Base-by-base conservation (phyloP, 1,140 invertebrate genomes). In the Eueides isabella region DNA sequence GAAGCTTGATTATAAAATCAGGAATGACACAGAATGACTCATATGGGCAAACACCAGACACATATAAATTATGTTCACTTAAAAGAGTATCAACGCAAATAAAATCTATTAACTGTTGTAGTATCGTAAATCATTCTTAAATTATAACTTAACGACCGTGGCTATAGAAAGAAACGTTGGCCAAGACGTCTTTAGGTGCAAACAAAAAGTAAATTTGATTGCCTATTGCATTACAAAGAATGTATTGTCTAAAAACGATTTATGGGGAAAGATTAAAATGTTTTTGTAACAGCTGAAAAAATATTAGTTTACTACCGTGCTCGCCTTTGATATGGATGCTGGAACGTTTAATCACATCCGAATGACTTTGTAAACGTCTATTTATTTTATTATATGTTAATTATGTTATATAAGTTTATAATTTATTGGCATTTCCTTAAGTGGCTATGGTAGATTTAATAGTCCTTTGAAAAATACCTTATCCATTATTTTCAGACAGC, bases 211-310 rank as follows among this genome's bases (percentile, higher is more conserved):
- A 14, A 81, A 87, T 88, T 91, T 90, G 87, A 90, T 87, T 83
- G 86, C 85, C 82, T 90, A 88, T 90, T 84, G 81, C 76, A 88
- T 92, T 92, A 92, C 89, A 91, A 91, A 89, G 87, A 82, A 82
- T 77, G 74, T 76, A 76, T 88, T 91, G 89, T 91, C 88, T 90
- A 80, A 80, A 72, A 72, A 41, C 89, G 86, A 91, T 91, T 90
- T 91, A 90, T 83, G 74, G 73, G 69, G 62, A 69, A 61, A 66
- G 44, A 75, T 63, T 62, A 71, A 72, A 75, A 75, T 71, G 67
- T 80, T 72, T 64, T 71, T 63, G 66, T 63, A 67, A 80, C 84
- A 85, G 74, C 83, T 87, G 84, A 76, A 81, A 86, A 83, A 89
- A 89, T 88, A 86, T 91, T 86, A 83, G 75, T 88, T 86, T 82